Evolutionary conservation across 2,797 vertebrate species (phyloP).

Genomic region (Anniella stebbinsi): DNA sequence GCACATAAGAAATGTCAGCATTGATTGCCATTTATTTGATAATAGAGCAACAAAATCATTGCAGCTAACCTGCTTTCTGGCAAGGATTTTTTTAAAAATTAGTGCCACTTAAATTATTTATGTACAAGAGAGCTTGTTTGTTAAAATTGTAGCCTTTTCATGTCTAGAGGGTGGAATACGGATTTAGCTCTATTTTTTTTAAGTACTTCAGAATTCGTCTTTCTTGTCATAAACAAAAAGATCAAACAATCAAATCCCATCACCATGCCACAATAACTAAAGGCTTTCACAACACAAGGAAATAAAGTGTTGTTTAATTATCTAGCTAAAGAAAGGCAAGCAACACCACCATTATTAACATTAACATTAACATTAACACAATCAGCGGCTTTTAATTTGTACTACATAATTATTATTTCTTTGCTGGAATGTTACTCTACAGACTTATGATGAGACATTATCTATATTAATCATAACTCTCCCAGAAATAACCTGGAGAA

Average conservation of each 20-base stretch:
- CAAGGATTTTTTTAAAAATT: constrained; percentile 64
- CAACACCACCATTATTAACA: neutral
- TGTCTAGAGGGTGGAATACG: constrained; percentile 30
- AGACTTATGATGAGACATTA: constrained; percentile 24
- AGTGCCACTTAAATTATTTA: constrained; percentile 69
- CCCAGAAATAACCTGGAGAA: neutral
- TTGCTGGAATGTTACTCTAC: neutral
- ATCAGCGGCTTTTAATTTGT: constrained; percentile 14
- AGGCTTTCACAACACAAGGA: constrained; percentile 19
- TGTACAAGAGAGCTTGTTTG: constrained; percentile 41
- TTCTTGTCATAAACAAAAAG: constrained; percentile 30
- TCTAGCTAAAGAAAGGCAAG: constrained; percentile 56
- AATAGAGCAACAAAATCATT: constrained; percentile 16
- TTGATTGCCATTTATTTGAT: neutral
- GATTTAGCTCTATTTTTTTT: constrained; percentile 41
- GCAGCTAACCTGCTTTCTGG: neutral
- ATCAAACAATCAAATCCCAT: constrained; percentile 27
- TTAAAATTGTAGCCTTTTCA: constrained; percentile 36
- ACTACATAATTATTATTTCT: constrained; percentile 45
- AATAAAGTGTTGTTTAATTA: constrained; percentile 55
- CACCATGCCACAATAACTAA: constrained; percentile 26
- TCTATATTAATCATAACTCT: neutral
- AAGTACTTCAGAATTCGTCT: constrained; percentile 14
- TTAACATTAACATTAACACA: constrained; percentile 41
- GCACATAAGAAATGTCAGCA: neutral